Percentiles rank a stretch among this genome's conserved stretches.
Evolutionary conservation across 2,113 vertebrate genomes (phyloP).

Genomic region (Bubo blakistoni): DNA sequence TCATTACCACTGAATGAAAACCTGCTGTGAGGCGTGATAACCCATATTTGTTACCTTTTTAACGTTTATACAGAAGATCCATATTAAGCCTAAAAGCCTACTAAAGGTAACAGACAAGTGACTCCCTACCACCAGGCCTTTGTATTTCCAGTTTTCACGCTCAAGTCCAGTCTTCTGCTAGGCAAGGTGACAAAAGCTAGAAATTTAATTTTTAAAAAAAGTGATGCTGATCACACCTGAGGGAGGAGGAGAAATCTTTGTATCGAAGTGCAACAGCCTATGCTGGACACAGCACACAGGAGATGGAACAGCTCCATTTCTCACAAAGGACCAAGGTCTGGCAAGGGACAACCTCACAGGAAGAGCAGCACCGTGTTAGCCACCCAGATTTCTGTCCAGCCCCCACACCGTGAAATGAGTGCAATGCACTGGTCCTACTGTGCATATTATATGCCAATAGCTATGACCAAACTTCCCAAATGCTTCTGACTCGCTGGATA

Average conservation of each 20-base stretch:
- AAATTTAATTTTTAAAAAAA: neutral
- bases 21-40: neutral
- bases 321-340: neutral
- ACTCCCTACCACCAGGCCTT: neutral
- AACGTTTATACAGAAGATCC: neutral
- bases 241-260: neutral
- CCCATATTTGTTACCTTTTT: neutral
- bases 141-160: neutral
- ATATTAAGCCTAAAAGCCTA: neutral
- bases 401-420: neutral
- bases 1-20: neutral
- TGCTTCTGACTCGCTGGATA: neutral
- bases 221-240: neutral
- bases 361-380: neutral
- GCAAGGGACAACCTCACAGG: neutral
- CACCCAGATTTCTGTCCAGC: neutral
- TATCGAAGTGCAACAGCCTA: neutral
- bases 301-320: neutral
- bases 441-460: neutral
- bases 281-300: neutral
- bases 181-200: neutral
- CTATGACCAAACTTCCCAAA: neutral
- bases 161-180: neutral
- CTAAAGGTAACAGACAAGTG: neutral
- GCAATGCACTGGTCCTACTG: neutral